Percentiles rank a stretch among this genome's conserved stretches.
phyloP scores from a whole-genome alignment of 2,888 invertebrate species.

The Resseliella maxima region DNA sequence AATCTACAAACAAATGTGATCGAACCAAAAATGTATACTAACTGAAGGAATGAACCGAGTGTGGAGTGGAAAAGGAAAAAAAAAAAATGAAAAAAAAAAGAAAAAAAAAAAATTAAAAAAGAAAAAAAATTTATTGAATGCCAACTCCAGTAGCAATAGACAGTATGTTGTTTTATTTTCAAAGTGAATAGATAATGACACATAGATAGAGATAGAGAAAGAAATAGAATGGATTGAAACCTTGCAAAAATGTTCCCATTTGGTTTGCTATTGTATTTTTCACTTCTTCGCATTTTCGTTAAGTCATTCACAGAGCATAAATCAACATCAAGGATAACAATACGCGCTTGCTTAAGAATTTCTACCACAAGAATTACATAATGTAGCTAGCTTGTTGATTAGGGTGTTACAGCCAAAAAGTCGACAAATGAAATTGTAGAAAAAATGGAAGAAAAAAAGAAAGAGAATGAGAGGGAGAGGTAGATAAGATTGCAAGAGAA shows the following conservation, averaged over 20 bases:
- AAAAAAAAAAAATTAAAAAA: too few relatives aligned
- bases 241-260: constrained; percentile 18
- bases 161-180: too few relatives aligned
- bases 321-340: constrained; percentile 41
- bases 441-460: too few relatives aligned
- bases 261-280: constrained; percentile 36
- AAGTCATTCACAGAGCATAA: constrained; percentile 34
- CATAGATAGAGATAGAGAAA: too few relatives aligned
- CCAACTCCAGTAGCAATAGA: too few relatives aligned
- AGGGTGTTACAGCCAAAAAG: constrained; percentile 14
- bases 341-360: constrained; percentile 22
- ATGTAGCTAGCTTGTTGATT: constrained; percentile 15
- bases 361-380: constrained; percentile 7
- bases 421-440: too few relatives aligned
- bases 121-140: not conserved
- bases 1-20: too few relatives aligned
- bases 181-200: too few relatives aligned
- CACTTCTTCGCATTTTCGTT: not conserved
- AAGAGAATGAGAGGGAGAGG: not conserved
- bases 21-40: too few relatives aligned
- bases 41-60: too few relatives aligned
- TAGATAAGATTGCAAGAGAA: not conserved
- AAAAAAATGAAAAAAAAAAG: too few relatives aligned
- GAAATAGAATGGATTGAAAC: not conserved
- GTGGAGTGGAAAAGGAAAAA: too few relatives aligned